These are phyloP conservation scores for Odontesthes bonariensis DNA, from an alignment of 2,113 vertebrate species.

Conservation along the genomic window DNA sequence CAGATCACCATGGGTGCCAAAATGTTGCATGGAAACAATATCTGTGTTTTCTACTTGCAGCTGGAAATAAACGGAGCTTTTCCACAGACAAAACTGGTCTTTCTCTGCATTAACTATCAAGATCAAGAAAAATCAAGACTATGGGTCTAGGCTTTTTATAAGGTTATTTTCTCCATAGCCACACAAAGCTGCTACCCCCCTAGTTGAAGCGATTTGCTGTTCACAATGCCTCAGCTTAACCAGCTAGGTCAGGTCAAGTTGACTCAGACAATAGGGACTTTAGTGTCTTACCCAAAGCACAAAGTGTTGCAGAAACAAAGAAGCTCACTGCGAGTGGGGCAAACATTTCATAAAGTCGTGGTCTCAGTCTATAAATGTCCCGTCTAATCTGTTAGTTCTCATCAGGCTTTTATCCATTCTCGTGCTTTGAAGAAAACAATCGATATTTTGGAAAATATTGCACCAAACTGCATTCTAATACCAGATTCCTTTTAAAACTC, in stretches of 20 bases:
- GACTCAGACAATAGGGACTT: slow-evolving; percentile 86
- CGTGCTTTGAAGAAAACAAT: background rate
- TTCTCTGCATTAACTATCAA: slow-evolving; percentile 80
- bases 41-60: slow-evolving; percentile 66
- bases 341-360: slow-evolving; percentile 78
- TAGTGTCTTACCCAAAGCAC: slow-evolving; percentile 82
- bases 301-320: slow-evolving; percentile 78
- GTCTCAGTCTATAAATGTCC: slow-evolving; percentile 78
- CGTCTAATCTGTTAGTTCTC: slow-evolving; percentile 62
- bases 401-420: slow-evolving; percentile 52
- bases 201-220: slow-evolving; percentile 85
- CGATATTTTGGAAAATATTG: slow-evolving; percentile 38
- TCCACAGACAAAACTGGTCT: slow-evolving; percentile 80
- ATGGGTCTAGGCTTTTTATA: slow-evolving; percentile 73
- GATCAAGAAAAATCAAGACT: slow-evolving; percentile 10
- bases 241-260: slow-evolving; percentile 88
- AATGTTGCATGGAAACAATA: slow-evolving; percentile 40
- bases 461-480: background rate
- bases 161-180: slow-evolving; percentile 81
- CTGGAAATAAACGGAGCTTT: slow-evolving; percentile 75
- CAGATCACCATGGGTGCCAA: slow-evolving; percentile 46
- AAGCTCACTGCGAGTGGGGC: slow-evolving; percentile 74
- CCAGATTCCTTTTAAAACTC: no score
- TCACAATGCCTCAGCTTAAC: slow-evolving; percentile 87
- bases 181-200: slow-evolving; percentile 83